Conservation (phyloP, 2,797 vertebrate genomes). For the Adelosebastes latens region DNA sequence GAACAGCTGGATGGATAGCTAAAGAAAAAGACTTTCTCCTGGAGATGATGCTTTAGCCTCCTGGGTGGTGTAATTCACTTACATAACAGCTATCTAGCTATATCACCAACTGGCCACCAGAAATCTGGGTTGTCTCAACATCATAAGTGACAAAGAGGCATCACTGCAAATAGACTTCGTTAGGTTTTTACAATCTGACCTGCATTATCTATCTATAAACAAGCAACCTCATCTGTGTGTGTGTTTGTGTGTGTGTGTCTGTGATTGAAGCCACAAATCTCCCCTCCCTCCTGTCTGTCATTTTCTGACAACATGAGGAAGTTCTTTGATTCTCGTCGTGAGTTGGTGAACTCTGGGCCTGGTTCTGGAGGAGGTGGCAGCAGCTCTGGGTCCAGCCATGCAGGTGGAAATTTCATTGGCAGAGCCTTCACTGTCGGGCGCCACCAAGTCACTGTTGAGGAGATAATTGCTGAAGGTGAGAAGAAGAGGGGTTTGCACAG, state of each 20-base stretch:
- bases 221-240: neutral
- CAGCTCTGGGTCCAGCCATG: constrained; percentile 85
- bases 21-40: constrained; percentile 59
- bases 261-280: constrained; percentile 2
- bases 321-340: constrained; percentile 98
- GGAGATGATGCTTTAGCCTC: constrained; percentile 73
- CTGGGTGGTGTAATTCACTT: constrained; percentile 72
- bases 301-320: constrained; percentile 90
- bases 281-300: constrained; percentile 10
- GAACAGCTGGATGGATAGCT: constrained; percentile 72
- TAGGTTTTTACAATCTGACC: constrained; percentile 4
- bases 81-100: constrained; percentile 68
- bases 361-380: constrained; percentile 89
- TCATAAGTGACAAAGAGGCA: constrained; percentile 37
- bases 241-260: neutral
- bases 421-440: constrained; percentile 92
- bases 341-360: constrained; percentile 93
- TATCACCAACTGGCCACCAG: constrained; percentile 50
- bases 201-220: constrained; percentile 13
- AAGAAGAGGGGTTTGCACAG: constrained; percentile 29
- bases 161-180: constrained; percentile 35
- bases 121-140: constrained; percentile 51
- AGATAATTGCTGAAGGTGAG: constrained; percentile 96
- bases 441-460: constrained; percentile 96
- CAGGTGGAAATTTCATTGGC: constrained; percentile 93